Evolutionary conservation across 2,888 invertebrate species (phyloP), one percentile per base, ranked within the genome.

Genomic region (Glomeris marginata): DNA sequence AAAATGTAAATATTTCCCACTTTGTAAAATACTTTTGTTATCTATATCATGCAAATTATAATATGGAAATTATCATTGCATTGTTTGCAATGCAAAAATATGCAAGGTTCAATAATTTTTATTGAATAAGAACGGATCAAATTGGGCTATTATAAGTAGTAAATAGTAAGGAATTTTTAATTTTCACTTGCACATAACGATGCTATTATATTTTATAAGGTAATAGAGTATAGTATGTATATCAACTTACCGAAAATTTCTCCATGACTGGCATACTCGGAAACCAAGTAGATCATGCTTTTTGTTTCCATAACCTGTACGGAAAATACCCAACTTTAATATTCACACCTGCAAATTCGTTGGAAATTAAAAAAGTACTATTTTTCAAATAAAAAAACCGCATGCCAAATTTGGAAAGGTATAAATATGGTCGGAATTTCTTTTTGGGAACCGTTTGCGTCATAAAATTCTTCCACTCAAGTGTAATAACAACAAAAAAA

Each of bases 211-310:
- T n/a, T n/a, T n/a, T n/a, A n/a, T n/a, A n/a, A n/a, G n/a, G n/a
- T n/a, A n/a, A n/a, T n/a, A n/a, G n/a, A n/a, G n/a, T n/a, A n/a
- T 28, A 28, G 28, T 28, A 28, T 8, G 28, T 28, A 41, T 33
- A 33, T 15, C 10, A 18, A 61, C 82, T 80, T 70, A 91, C 91
- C 91, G 73, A 95, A 97, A 69, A 97, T 88, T 74, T 97, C 95
- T 60, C 97, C 95, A 71, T 90, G 86, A 65, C 86, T 88, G 57
- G 94, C 95, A 68, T 91, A 95, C 70, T 97, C 97, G 53, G 92
- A 94, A 58, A 95, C 94, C 66, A 97, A 83, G 71, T 94, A 97
- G 66, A 97, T 85, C 85, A 92, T 91, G 69, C 88, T 88, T 68
- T 91, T 91, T 51, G 94, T 91, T 73, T 95, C 92, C 90, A 97